Percentiles rank a stretch among this genome's conserved stretches.
Conservation (phyloP, 37 sponge, comb jelly and placozoan genomes). For the Hexactinellida sp. region DNA sequence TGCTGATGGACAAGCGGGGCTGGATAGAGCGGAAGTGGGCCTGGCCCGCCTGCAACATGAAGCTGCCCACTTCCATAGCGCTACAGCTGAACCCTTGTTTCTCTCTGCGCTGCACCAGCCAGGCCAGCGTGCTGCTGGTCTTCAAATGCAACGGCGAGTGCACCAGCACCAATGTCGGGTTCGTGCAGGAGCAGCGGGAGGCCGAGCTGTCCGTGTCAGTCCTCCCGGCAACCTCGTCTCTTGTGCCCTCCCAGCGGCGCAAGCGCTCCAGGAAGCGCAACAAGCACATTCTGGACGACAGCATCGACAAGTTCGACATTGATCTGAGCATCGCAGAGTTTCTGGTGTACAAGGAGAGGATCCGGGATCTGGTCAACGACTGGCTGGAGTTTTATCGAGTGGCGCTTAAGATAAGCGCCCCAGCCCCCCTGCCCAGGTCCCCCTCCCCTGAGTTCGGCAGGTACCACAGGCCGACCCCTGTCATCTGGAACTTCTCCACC, state of each 20-base stretch:
- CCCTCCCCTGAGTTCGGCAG: constrained; percentile 9
- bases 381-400: constrained; percentile 17
- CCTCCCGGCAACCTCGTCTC: constrained; percentile 21
- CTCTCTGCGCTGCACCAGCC: constrained; percentile 39
- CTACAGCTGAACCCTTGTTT: constrained; percentile 40
- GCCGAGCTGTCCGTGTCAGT: not conserved
- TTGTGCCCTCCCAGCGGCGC: not conserved
- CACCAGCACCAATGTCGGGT: not conserved
- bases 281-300: not conserved
- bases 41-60: constrained; percentile 48
- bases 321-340: not conserved
- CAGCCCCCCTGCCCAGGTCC: not conserved
- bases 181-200: not conserved
- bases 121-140: constrained; percentile 31
- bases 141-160: constrained; percentile 38
- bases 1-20: constrained; percentile 50
- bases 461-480: not conserved
- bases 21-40: constrained; percentile 33
- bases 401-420: not conserved
- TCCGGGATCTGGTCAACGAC: constrained; percentile 9
- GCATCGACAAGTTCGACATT: constrained; percentile 8
- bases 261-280: not conserved
- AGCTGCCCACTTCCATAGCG: constrained; percentile 32
- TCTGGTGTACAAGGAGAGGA: not conserved
- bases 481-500: not conserved